Evolutionary conservation across 2,888 invertebrate species (phyloP).

Genomic region (Neoaliturus tenellus): DNA sequence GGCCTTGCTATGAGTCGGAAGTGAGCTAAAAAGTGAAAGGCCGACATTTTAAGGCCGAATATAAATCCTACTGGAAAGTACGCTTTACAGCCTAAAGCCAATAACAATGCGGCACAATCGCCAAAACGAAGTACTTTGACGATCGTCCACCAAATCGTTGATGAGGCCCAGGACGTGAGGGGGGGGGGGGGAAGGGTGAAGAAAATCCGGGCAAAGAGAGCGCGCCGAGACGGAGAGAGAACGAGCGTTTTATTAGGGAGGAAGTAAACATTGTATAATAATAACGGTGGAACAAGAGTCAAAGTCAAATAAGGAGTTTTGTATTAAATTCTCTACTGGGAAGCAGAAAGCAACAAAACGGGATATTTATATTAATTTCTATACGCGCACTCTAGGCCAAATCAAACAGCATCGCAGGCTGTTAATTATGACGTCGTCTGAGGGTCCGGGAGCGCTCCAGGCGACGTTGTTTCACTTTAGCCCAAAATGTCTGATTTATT

Average conservation of each 20-base stretch:
- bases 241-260: constrained; percentile 56
- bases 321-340: constrained; percentile 59
- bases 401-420: constrained; percentile 63
- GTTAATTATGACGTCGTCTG: constrained; percentile 62
- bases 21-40: constrained; percentile 44
- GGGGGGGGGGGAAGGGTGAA: neutral
- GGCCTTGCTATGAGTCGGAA: neutral
- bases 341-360: constrained; percentile 60
- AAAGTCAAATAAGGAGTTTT: constrained; percentile 61
- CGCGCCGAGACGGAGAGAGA: constrained; percentile 54
- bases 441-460: constrained; percentile 39
- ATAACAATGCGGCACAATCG: neutral
- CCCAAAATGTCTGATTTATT: constrained; percentile 62
- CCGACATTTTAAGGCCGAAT: constrained; percentile 42
- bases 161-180: neutral
- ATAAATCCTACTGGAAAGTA: constrained; percentile 41
- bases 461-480: constrained; percentile 57
- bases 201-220: constrained; percentile 51
- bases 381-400: constrained; percentile 61
- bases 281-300: constrained; percentile 58
- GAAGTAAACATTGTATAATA: constrained; percentile 60
- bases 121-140: constrained; percentile 37
- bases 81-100: neutral
- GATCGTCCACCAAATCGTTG: constrained; percentile 13
- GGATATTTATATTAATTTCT: constrained; percentile 61